Base-by-base conservation (phyloP, 2,113 vertebrate species). In the Collichthys lucidus region DNA sequence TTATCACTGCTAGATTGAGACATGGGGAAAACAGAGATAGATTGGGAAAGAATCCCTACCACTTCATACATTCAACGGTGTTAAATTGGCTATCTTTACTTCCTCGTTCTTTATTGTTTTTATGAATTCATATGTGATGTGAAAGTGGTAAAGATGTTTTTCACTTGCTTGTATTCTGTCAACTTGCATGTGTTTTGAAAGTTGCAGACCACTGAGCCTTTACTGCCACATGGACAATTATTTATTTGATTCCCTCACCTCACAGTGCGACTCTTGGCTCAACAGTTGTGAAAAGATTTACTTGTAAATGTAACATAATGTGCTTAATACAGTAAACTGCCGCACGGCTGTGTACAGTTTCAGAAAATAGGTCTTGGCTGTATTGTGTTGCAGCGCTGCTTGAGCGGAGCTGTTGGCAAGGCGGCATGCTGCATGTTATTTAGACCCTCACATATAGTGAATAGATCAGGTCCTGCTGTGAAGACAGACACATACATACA, bases 1-100 rank as follows among this genome's bases (percentile, higher is more conserved):
- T 91, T 88, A 92, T 93, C 93, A 90, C 78, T 55, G 83, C 59
- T 71, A 86, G 86, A 92, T 87, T 89, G 88, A 91, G 85, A 91
- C 89, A 67, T 78, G 64, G 64, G 70, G 69, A 26, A 75, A 88
- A 76, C 77, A 79, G 80, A 90, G 80, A 77, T 68, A 70, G 69
- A 88, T 85, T 73, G 65, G 24, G 56, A 80, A 70, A 77, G 67
- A 42, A 73, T 63, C 29, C 26, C 12, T 20, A 74, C 50, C 65
- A 52, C 68, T 59, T 8, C 20, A 53, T 20, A 52, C 20, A 52
- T 19, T 20, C 2, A 5, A 52, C 2, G 49, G 17, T 52, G 17
- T 52, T 52, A 52, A 52, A 52, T n/a, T n/a, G 20, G 3, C 9
- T 20, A n/a, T 53, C 50, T 20, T 52, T 17, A 5, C 14, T 17